A percentile compares a stretch with the other conserved stretches of the same genome.
phyloP scores from a whole-genome alignment of 23 tunicate species.

The Phallusia fumigata region DNA sequence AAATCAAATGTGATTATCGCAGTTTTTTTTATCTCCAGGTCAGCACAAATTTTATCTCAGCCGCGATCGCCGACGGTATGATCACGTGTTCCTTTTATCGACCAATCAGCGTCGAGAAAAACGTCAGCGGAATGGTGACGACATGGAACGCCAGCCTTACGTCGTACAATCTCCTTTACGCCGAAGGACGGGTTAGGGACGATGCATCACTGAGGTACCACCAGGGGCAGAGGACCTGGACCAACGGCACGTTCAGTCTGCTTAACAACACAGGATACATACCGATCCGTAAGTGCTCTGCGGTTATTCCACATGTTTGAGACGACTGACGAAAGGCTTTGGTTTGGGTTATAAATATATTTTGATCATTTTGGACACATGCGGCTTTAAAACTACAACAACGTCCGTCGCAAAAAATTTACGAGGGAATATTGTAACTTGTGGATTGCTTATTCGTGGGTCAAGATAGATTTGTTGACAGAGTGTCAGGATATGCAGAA shows the following conservation, averaged over 20 bases:
- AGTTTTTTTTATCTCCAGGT: not conserved
- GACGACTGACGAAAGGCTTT: too few species aligned
- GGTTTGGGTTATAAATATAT: too few species aligned
- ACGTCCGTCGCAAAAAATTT: too few species aligned
- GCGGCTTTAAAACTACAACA: not conserved
- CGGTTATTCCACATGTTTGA: too few species aligned
- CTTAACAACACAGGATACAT: not conserved
- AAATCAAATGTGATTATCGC: too few species aligned
- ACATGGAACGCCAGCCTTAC: not conserved
- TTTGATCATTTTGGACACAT: too few species aligned
- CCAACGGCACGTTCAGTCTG: not conserved
- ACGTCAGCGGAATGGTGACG: not conserved
- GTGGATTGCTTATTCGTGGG: too few species aligned
- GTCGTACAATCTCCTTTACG: not conserved
- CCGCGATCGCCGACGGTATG: not conserved
- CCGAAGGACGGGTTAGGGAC: not conserved
- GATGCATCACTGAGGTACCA: not conserved
- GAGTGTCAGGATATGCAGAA: too few species aligned
- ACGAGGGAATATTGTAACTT: too few species aligned
- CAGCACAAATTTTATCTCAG: not conserved
- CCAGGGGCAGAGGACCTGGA: not conserved
- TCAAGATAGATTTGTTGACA: too few species aligned
- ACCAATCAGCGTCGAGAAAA: constrained; percentile 3
- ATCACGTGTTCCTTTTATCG: not conserved
- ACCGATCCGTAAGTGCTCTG: not conserved